phyloP scores from a whole-genome alignment of 23 tunicate species.

The Aplidium turbinatum region DNA sequence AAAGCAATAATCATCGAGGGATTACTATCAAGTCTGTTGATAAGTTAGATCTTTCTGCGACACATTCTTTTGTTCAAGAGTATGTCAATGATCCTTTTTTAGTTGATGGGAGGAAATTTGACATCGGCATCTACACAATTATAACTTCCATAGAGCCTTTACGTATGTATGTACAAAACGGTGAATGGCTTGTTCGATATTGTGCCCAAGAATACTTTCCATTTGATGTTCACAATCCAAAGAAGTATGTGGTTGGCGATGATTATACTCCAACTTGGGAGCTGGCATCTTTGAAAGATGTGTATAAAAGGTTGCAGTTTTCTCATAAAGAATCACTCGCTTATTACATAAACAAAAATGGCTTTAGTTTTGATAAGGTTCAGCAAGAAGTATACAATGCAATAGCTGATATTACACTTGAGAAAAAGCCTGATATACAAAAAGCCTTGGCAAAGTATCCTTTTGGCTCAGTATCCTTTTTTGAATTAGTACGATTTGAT shows the following conservation, averaged over 20 bases:
- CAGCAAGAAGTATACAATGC: conserved; percentile 54
- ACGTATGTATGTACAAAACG: conserved; percentile 68
- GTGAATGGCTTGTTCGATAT: conserved; percentile 88
- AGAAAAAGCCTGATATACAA: conserved; percentile 57
- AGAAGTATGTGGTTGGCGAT: conserved; percentile 93
- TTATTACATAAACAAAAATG: conserved; percentile 19
- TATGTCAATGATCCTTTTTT: conserved; percentile 69
- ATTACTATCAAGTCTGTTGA: conserved; percentile 69
- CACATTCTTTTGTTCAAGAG: conserved; percentile 82
- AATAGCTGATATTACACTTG: conserved; percentile 55
- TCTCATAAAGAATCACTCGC: conserved; percentile 60
- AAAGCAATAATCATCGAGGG: conserved; percentile 87
- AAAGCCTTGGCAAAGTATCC: conserved; percentile 33
- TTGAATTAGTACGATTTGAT: conserved; percentile 93
- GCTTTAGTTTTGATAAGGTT: conserved; percentile 36
- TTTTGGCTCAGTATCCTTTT: conserved; percentile 56
- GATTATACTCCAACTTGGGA: conserved; percentile 97
- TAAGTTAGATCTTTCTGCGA: conserved; percentile 57
- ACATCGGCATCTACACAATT: conserved; percentile 89
- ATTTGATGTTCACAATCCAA: conserved; percentile 66
- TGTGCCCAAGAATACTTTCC: conserved; percentile 84
- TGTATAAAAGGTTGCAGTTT: conserved; percentile 35
- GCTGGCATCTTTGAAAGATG: conserved; percentile 59
- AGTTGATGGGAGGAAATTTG: conserved; percentile 82
- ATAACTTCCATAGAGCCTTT: conserved; percentile 87